A percentile compares a stretch with the other conserved stretches of the same genome.
Conservation (phyloP, 2,797 vertebrate species). For the Microcaecilia unicolor region DNA sequence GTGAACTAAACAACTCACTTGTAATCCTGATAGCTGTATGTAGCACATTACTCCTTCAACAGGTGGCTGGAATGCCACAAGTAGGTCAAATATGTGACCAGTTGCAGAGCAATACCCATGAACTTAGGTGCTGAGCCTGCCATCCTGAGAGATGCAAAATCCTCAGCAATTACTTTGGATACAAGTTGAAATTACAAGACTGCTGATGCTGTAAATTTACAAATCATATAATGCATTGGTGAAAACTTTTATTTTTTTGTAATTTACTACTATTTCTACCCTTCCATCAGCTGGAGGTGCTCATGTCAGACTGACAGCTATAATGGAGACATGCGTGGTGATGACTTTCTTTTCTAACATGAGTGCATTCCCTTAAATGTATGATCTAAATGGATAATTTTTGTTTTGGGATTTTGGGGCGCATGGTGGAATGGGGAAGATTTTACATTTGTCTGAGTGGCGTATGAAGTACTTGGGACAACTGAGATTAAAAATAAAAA, state of each 20-base stretch:
- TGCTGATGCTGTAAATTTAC: slow-evolving; percentile 39
- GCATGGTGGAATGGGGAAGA: background rate
- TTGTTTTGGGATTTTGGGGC: too few relatives aligned
- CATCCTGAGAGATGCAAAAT: slow-evolving; percentile 1
- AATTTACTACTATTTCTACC: slow-evolving; percentile 1
- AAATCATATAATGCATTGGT: slow-evolving; percentile 27
- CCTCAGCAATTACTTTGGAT: slow-evolving; percentile 15
- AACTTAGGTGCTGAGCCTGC: slow-evolving; percentile 9
- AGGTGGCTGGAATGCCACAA: slow-evolving; percentile 8
- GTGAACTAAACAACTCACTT: slow-evolving; percentile 30
- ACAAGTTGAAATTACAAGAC: slow-evolving; percentile 27
- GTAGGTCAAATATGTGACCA: slow-evolving; percentile 17
- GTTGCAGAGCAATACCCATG: slow-evolving; percentile 7
- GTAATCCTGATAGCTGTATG: slow-evolving; percentile 29
- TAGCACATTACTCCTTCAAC: slow-evolving; percentile 18
- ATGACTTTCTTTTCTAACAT: slow-evolving; percentile 15
- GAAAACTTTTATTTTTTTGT: slow-evolving; percentile 21
- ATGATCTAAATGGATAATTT: too few relatives aligned
- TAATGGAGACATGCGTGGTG: slow-evolving; percentile 45
- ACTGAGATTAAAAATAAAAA: too few relatives aligned
- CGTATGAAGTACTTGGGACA: too few relatives aligned
- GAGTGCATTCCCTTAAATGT: slow-evolving; percentile 17
- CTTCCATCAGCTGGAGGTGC: slow-evolving; percentile 16
- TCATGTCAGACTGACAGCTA: slow-evolving; percentile 24
- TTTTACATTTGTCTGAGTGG: too few relatives aligned